These are phyloP conservation scores for Datnioides undecimradiatus DNA, from an alignment of 2,113 vertebrate genomes.

Conservation along the genomic window DNA sequence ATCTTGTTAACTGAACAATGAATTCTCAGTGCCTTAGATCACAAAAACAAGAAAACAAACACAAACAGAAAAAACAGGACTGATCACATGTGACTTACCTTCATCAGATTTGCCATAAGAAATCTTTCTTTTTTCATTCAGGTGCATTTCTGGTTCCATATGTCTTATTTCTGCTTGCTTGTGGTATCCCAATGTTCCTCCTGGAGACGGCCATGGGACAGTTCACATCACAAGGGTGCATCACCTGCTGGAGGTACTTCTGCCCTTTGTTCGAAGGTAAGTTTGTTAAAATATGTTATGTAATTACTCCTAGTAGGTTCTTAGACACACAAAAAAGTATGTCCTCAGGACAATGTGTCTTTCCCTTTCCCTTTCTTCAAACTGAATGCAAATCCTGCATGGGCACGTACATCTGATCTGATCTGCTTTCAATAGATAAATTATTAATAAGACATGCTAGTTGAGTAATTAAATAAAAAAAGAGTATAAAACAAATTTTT, in stretches of 20 bases:
- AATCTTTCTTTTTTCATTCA: constrained; percentile 37
- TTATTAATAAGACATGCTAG: too few relatives aligned
- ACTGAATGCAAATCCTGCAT: neutral
- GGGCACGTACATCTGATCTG: neutral
- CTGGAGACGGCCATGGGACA: constrained; percentile 84
- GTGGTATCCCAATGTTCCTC: constrained; percentile 82
- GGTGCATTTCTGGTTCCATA: constrained; percentile 82
- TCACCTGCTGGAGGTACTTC: constrained; percentile 82
- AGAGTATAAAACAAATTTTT: too few relatives aligned
- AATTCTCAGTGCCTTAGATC: neutral
- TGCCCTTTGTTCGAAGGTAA: constrained; percentile 83
- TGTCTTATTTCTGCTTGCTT: constrained; percentile 76
- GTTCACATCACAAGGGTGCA: constrained; percentile 81
- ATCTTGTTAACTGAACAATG: neutral
- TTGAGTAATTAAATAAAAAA: too few relatives aligned
- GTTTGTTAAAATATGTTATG: constrained; percentile 5
- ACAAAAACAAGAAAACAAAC: neutral
- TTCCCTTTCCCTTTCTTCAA: neutral
- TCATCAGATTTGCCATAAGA: neutral
- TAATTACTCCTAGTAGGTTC: neutral
- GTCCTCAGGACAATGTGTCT: neutral
- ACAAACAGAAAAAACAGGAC: neutral
- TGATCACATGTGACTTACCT: neutral
- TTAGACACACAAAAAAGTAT: neutral
- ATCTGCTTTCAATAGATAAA: too few relatives aligned